Conservation (phyloP, 1,140 invertebrate genomes). For the Polypedilum pembai region DNA sequence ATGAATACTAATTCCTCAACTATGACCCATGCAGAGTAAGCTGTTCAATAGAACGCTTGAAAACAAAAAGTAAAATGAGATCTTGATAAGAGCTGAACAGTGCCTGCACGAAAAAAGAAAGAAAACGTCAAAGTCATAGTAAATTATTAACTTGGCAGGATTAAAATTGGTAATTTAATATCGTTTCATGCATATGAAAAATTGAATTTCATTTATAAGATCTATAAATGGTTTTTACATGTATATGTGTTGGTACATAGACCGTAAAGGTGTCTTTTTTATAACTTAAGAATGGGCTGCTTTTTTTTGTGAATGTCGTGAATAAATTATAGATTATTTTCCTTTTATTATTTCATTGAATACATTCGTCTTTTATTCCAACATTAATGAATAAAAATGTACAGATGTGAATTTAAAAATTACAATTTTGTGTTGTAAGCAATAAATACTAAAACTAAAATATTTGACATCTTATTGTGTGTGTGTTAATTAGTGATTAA, state of each 20-base stretch:
- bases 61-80: not conserved
- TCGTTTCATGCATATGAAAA: constrained; percentile 22
- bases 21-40: constrained; percentile 7
- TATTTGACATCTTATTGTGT: too few species aligned
- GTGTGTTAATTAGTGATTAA: too few species aligned
- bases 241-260: not conserved
- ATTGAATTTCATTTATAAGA: constrained; percentile 26
- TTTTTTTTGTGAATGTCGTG: constrained; percentile 15
- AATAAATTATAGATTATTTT: constrained; percentile 28
- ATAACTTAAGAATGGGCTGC: constrained; percentile 7
- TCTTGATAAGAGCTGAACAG: not conserved
- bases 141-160: not conserved
- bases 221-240: constrained; percentile 3
- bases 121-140: constrained; percentile 6
- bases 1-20: constrained; percentile 24
- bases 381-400: too few species aligned
- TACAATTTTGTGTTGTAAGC: too few species aligned
- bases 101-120: not conserved
- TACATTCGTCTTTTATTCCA: too few species aligned
- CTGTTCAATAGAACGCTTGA: not conserved
- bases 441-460: too few species aligned
- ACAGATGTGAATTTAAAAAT: too few species aligned
- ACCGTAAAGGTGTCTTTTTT: constrained; percentile 28
- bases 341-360: not conserved
- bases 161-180: constrained; percentile 26